Evolutionary conservation across 2,113 vertebrate genomes (phyloP), one percentile per base, ranked within the genome.

Genomic region (Austrofundulus limnaeus): DNA sequence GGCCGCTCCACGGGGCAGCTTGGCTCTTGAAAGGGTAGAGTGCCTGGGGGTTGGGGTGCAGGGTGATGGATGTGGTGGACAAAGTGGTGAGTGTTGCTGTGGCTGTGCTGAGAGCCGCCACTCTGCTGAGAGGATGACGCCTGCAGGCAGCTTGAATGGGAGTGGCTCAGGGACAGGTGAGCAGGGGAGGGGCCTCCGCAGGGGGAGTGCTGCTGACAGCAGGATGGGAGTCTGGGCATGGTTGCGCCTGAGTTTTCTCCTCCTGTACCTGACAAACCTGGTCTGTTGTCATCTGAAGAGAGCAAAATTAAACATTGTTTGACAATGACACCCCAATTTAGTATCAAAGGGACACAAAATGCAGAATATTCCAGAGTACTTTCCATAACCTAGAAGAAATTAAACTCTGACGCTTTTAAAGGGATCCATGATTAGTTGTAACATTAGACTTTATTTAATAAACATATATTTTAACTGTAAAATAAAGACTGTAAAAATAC

Each of bases 131-230:
- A 94, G 89, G 80, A 93, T 28, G 92, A 67, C 25, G 92, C 94
- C 86, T 96, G 96, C 84, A 97, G 89, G 85, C 97, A 99, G 85
- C 93, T 94, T 37, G 94, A 83, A 52, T 96, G 96, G 1, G 94
- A 84, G 82, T 98, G 96, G 75, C 93, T 93, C 81, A 98, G 75
- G 0, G 92, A 83, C 59, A 96, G 92, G 77, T 95, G 96, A 79
- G 85, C 91, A 64, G 95, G 94, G 23, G 96, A 92, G 20, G 95
- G 92, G 66, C 95, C 94, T 75, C 94, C 92, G 54, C 97, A 99
- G 0, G 97, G 95, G 6, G 97, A 97, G 87, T 99, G 97, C 87
- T 98, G 96, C 49, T 96, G 96, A 85, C 97, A 99, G 90, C 97
- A 99, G 0, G 97, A 97, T 2, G 97, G 97, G 39, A 99, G 91